Conservation (phyloP, 2,113 vertebrate species). For the Daphoenositta chrysoptera region DNA sequence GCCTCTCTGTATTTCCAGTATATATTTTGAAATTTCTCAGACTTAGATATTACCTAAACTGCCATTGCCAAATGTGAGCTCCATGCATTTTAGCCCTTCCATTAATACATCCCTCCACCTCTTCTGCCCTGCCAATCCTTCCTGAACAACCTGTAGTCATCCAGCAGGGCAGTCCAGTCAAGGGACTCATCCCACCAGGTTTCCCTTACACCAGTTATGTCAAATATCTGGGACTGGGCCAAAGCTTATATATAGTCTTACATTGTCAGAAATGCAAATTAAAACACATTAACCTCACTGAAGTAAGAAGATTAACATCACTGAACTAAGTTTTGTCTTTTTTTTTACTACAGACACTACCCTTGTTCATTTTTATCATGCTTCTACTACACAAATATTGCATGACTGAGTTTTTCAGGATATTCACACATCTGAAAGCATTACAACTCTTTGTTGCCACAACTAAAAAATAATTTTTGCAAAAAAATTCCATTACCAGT, state of each 20-base stretch:
- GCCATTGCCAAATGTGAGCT: neutral
- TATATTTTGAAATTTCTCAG: neutral
- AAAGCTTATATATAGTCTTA: neutral
- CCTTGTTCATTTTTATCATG: neutral
- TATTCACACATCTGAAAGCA: neutral
- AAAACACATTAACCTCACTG: neutral
- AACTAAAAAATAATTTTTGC: neutral
- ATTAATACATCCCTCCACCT: rapidly evolving
- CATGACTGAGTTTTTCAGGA: neutral
- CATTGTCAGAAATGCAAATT: neutral
- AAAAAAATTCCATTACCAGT: neutral
- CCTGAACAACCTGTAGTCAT: neutral
- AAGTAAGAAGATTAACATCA: neutral
- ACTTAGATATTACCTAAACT: neutral
- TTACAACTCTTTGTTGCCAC: neutral
- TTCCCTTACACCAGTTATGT: neutral
- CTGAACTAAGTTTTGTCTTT: neutral
- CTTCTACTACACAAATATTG: neutral
- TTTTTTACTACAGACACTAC: neutral
- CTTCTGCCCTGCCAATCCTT: neutral
- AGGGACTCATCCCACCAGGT: neutral
- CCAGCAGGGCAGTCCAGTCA: neutral
- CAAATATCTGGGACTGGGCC: neutral
- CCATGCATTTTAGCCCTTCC: neutral
- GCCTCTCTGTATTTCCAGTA: neutral